Evolutionary conservation across 2,888 invertebrate genomes (phyloP), one percentile per base, ranked within the genome.

Genomic region (Pammene fasciana): DNA sequence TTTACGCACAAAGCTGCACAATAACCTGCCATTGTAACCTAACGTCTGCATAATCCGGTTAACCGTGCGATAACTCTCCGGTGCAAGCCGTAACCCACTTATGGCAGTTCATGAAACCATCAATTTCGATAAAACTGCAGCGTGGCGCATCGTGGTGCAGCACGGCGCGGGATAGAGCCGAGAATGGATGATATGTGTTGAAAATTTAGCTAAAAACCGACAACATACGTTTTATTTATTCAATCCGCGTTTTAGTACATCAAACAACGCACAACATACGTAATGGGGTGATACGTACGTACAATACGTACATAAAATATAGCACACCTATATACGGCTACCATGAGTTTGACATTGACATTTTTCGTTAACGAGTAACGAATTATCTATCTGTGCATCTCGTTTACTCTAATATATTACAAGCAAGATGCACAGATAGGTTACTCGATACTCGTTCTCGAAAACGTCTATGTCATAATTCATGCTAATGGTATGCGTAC

Each of bases 51-150:
- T 50, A 61, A 18, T 61, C 38, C 50, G n/a, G 38, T 62, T 62
- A 62, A 41, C 60, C 7, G 45, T 9, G 16, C 50, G 50, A 62
- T 62, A 62, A 52, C 18, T 62, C 41, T 38, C 50, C 26, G 50
- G 13, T 59, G 57, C 52, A 67, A 62, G n/a, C 66, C 50, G 14
- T 56, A 68, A 57, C 50, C 68, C 62, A 62, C 48, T 57, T 68
- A 61, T 60, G 52, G 52, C 48, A 41, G 18, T 56, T 43, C 62
- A 55, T 68, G 48, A 62, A 68, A 43, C 62, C 68, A 64, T 68
- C 50, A 13, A 57, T 68, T 64, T 41, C 64, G 68, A 68, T 62
- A 68, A 68, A 68, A 61, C 61, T 68, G 55, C 61, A 48, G 62
- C 67, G 59, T 26, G 57, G 48, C 57, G 56, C 65, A 57, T 48